These are phyloP conservation scores for Hypomesus transpacificus DNA, from an alignment of 2,113 vertebrate genomes.

Conservation along the genomic window DNA sequence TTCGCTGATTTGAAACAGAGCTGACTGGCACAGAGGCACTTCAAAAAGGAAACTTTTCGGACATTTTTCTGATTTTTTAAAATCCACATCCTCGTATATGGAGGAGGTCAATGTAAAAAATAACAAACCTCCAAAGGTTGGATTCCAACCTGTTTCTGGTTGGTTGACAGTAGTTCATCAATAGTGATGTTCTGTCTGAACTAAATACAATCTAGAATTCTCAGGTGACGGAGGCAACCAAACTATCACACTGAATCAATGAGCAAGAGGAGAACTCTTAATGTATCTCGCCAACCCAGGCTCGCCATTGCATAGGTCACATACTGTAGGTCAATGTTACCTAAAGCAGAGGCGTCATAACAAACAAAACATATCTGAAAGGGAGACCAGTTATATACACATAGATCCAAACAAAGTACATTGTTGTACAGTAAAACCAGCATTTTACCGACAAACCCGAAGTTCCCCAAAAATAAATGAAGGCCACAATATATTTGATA, in stretches of 20 bases:
- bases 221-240: too few relatives aligned
- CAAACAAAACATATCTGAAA: background rate
- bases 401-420: background rate
- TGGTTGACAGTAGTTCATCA: too few relatives aligned
- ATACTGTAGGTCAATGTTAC: too few relatives aligned
- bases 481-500: conserved; percentile 18
- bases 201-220: too few relatives aligned
- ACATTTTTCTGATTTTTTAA: background rate
- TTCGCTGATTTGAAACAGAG: too few relatives aligned
- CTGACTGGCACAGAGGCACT: conserved; percentile 55
- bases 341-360: too few relatives aligned
- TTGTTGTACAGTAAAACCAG: background rate
- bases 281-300: background rate
- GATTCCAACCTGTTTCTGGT: background rate
- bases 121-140: background rate
- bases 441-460: background rate
- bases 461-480: conserved; percentile 10
- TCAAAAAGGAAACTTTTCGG: conserved; percentile 31
- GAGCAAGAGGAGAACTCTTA: background rate
- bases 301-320: background rate
- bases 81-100: background rate
- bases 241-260: too few relatives aligned
- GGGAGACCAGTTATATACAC: conserved; percentile 20
- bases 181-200: too few relatives aligned
- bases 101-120: background rate